Evolutionary conservation across 2,797 vertebrate species (phyloP).

Genomic region (Rhinoraja longicauda): DNA sequence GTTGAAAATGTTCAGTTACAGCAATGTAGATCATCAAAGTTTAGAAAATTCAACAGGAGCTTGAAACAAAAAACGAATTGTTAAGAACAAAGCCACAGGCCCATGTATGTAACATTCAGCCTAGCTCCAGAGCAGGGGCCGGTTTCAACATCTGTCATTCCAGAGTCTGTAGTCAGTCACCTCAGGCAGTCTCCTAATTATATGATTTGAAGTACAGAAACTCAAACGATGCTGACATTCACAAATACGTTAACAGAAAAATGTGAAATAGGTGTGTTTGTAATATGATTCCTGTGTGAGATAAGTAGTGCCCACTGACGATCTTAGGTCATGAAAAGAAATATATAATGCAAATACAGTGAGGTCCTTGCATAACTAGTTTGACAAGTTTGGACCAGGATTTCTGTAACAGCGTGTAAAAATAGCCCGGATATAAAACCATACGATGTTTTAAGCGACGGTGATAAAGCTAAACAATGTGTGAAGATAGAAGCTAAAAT

Average conservation of each 20-base stretch:
- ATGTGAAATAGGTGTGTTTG: conserved; percentile 36
- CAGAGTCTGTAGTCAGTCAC: conserved; percentile 22
- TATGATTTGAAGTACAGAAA: conserved; percentile 30
- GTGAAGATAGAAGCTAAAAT: not conserved
- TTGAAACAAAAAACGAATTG: not conserved
- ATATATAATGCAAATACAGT: conserved; percentile 31
- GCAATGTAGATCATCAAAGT: not conserved
- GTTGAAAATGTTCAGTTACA: not conserved
- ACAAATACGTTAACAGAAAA: conserved; percentile 33
- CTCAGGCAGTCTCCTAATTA: conserved; percentile 31
- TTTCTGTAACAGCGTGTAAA: not conserved
- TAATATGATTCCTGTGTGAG: conserved; percentile 3
- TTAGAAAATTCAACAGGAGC: not conserved
- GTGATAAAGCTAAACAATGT: not conserved
- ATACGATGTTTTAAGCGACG: not conserved
- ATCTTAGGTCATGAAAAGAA: conserved; percentile 9
- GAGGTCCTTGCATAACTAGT: not conserved
- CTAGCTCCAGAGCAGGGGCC: conserved; percentile 12
- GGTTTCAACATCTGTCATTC: conserved; percentile 37
- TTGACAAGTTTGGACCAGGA: not conserved
- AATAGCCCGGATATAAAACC: not conserved
- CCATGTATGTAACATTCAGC: not conserved
- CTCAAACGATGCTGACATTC: conserved; percentile 29
- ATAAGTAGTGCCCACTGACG: not conserved
- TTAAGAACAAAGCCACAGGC: conserved; percentile 24